These are phyloP conservation scores for Pseudopleuronectes americanus DNA, from an alignment of 2,797 vertebrate species.

Conservation along the genomic window DNA sequence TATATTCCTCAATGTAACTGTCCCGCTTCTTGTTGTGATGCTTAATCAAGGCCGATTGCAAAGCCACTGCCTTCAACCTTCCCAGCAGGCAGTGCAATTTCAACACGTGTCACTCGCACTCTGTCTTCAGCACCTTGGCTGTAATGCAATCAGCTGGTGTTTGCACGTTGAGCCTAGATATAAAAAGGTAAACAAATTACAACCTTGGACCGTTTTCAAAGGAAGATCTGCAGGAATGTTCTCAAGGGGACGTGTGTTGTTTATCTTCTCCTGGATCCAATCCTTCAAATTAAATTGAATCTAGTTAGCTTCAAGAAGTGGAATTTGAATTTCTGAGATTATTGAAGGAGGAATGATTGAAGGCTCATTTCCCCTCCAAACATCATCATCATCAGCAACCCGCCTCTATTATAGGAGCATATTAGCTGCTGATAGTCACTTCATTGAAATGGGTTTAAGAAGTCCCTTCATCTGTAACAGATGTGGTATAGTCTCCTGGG, in stretches of 20 bases:
- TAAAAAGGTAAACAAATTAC: slow-evolving; percentile 10
- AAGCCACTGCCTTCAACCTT: slow-evolving; percentile 29
- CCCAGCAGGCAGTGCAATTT: slow-evolving; percentile 10
- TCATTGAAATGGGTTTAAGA: slow-evolving; percentile 69
- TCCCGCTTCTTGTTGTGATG: slow-evolving; percentile 37
- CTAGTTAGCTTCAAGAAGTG: slow-evolving; percentile 26
- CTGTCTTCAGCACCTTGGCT: slow-evolving; percentile 22
- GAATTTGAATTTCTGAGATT: slow-evolving; percentile 53
- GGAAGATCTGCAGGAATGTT: slow-evolving; percentile 35
- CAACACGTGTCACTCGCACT: slow-evolving; percentile 32
- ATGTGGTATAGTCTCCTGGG: slow-evolving; percentile 58
- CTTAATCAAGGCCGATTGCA: slow-evolving; percentile 59
- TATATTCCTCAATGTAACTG: neutral
- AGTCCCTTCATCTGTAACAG: slow-evolving; percentile 60
- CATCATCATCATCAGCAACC: slow-evolving; percentile 52
- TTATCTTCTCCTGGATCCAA: slow-evolving; percentile 53
- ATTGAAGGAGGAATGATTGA: slow-evolving; percentile 47
- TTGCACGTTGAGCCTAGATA: slow-evolving; percentile 21
- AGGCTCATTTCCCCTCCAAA: slow-evolving; percentile 48
- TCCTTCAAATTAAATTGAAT: slow-evolving; percentile 44
- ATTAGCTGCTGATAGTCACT: slow-evolving; percentile 61
- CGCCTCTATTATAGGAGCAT: slow-evolving; percentile 53
- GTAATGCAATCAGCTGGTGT: slow-evolving; percentile 28
- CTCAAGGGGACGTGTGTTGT: slow-evolving; percentile 19
- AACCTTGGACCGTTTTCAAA: slow-evolving; percentile 32